Percentiles rank a stretch among this genome's conserved stretches.
Conservation (phyloP, 1,140 invertebrate species). For the Xylocopa sonorina region DNA sequence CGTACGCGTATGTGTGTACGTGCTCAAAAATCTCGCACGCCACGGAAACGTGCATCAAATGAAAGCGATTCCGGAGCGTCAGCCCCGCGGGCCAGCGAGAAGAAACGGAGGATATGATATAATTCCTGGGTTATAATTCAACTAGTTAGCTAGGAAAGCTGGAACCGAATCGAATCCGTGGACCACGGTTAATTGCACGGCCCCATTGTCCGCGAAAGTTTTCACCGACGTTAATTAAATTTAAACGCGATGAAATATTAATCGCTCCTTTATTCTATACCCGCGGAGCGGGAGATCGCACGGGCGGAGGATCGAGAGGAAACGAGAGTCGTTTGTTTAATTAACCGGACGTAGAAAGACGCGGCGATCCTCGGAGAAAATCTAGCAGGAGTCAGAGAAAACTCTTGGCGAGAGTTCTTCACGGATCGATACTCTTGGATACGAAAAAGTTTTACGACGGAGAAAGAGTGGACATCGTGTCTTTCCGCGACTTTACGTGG, state of each 20-base stretch:
- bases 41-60: background rate
- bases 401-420: slow-evolving; percentile 24
- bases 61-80: background rate
- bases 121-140: too few species aligned
- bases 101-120: too few species aligned
- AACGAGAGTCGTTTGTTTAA: background rate
- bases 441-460: slow-evolving; percentile 13
- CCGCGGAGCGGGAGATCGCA: background rate
- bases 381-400: slow-evolving; percentile 32
- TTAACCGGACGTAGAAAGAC: background rate
- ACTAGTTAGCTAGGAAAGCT: too few species aligned
- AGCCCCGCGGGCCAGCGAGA: too few species aligned
- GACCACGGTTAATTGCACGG: background rate
- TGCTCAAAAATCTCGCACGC: slow-evolving; percentile 2
- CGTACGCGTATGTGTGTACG: too few species aligned
- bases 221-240: slow-evolving; percentile 9
- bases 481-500: background rate
- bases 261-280: background rate
- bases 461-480: background rate
- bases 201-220: background rate
- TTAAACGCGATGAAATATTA: background rate
- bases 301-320: background rate
- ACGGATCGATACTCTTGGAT: slow-evolving; percentile 51
- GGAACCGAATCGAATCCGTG: too few species aligned
- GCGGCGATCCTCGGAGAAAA: slow-evolving; percentile 4